Conservation (phyloP, 2,888 invertebrate species). For the Oxyscelio sp. region DNA sequence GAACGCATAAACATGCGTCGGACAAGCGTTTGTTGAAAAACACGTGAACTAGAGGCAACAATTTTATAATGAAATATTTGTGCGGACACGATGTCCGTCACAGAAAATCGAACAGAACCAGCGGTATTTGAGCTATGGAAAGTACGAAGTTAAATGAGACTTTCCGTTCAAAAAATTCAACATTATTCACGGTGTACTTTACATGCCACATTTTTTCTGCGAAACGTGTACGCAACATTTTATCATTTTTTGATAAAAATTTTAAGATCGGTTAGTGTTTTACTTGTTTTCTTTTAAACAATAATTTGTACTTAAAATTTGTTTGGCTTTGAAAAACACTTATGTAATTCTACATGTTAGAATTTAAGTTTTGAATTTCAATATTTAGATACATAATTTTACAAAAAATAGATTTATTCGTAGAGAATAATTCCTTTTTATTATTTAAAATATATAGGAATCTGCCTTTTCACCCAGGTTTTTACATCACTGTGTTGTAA, state of each 20-base stretch:
- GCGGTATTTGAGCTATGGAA: conserved; percentile 30
- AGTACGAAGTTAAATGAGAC: conserved; percentile 40
- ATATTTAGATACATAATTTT: too few relatives aligned
- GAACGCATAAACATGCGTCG: too few relatives aligned
- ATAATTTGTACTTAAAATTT: too few relatives aligned
- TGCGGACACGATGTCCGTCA: conserved; percentile 8
- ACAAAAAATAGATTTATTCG: too few relatives aligned
- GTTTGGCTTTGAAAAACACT: too few relatives aligned
- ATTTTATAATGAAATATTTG: conserved; percentile 45
- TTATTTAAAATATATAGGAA: too few relatives aligned
- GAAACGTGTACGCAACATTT: conserved; percentile 4
- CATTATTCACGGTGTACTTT: conserved; percentile 25
- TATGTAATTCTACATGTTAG: too few relatives aligned
- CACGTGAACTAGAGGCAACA: conserved; percentile 26
- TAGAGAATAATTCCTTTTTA: too few relatives aligned
- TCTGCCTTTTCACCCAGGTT: too few relatives aligned
- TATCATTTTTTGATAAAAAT: conserved; percentile 10
- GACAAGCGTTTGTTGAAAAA: conserved; percentile 3
- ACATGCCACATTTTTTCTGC: conserved; percentile 9
- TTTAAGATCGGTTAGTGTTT: conserved; percentile 8
- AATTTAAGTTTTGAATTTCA: too few relatives aligned
- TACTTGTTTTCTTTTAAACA: too few relatives aligned
- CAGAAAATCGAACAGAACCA: conserved; percentile 28
- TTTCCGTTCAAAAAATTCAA: conserved; percentile 40
- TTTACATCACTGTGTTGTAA: too few relatives aligned